Evolutionary conservation across 2,888 invertebrate genomes (phyloP).

Genomic region (Frankliniella intonsa): DNA sequence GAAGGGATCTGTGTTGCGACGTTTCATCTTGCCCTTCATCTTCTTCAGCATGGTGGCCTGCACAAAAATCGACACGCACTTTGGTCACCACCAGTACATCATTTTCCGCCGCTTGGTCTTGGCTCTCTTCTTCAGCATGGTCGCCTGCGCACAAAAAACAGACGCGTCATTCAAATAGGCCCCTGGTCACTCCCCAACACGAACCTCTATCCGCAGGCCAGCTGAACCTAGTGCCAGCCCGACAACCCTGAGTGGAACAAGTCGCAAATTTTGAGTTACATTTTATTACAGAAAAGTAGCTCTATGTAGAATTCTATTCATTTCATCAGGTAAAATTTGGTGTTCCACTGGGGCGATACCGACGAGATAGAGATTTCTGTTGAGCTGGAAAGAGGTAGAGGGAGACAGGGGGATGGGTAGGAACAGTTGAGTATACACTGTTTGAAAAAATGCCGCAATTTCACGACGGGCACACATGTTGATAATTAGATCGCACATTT

Average conservation of each 20-base stretch:
- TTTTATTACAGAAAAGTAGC: too few species aligned
- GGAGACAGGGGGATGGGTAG: conserved; percentile 16
- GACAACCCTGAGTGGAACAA: too few species aligned
- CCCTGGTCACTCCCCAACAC: background rate
- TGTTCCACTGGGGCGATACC: too few species aligned
- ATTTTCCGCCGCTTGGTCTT: conserved; percentile 95
- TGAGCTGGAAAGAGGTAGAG: conserved; percentile 29
- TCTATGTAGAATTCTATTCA: too few species aligned
- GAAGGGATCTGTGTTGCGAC: conserved; percentile 86
- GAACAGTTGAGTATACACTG: conserved; percentile 9
- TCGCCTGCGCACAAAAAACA: conserved; percentile 67
- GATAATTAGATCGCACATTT: too few species aligned
- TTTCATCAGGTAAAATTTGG: too few species aligned
- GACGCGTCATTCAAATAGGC: background rate
- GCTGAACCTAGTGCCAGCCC: too few species aligned
- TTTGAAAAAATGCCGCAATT: conserved; percentile 1
- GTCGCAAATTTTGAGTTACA: too few species aligned
- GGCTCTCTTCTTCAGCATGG: conserved; percentile 97
- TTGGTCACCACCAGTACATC: conserved; percentile 32
- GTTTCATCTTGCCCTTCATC: conserved; percentile 92
- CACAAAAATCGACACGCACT: conserved; percentile 48
- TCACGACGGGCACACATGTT: background rate
- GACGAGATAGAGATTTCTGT: conserved; percentile 35
- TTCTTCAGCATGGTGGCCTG: conserved; percentile 99
- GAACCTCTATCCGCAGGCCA: too few species aligned